These are phyloP conservation scores for Echeneis naucrates DNA, from an alignment of 2,797 vertebrate species.

Conservation along the genomic window DNA sequence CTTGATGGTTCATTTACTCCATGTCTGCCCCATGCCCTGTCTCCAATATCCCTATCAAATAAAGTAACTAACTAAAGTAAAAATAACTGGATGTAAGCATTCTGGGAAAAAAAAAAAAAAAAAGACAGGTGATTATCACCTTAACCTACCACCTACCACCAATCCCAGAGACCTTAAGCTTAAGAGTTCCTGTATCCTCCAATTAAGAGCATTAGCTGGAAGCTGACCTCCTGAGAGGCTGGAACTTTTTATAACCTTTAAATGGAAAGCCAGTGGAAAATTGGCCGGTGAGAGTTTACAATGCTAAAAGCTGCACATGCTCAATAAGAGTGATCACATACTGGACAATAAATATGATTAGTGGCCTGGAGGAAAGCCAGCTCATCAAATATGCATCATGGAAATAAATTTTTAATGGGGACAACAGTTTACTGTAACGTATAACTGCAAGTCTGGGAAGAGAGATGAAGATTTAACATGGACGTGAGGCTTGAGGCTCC, in stretches of 20 bases:
- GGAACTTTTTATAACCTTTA: background rate
- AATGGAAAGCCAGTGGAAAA: constrained; percentile 15
- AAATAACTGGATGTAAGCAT: no score
- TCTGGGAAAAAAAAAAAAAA: no score
- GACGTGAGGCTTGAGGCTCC: background rate
- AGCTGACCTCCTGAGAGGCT: no score
- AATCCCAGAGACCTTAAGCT: no score
- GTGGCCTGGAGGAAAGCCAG: constrained; percentile 15
- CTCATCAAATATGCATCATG: constrained; percentile 52
- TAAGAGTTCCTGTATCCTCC: no score
- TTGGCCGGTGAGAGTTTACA: background rate
- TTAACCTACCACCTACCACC: no score
- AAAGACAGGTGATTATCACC: no score
- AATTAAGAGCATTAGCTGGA: background rate
- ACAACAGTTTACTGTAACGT: constrained; percentile 50
- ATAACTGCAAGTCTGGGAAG: constrained; percentile 41
- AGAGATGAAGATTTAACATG: constrained; percentile 8
- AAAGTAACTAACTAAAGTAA: no score
- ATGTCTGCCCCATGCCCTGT: no score
- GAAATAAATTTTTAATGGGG: constrained; percentile 46
- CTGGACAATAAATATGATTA: constrained; percentile 31
- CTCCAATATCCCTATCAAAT: no score
- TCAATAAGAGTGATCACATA: background rate
- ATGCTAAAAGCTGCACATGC: constrained; percentile 18
- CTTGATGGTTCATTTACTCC: no score